Evolutionary conservation across 1,140 invertebrate species (phyloP), one percentile per base, ranked within the genome.

Genomic region (Drosophila elegans): DNA sequence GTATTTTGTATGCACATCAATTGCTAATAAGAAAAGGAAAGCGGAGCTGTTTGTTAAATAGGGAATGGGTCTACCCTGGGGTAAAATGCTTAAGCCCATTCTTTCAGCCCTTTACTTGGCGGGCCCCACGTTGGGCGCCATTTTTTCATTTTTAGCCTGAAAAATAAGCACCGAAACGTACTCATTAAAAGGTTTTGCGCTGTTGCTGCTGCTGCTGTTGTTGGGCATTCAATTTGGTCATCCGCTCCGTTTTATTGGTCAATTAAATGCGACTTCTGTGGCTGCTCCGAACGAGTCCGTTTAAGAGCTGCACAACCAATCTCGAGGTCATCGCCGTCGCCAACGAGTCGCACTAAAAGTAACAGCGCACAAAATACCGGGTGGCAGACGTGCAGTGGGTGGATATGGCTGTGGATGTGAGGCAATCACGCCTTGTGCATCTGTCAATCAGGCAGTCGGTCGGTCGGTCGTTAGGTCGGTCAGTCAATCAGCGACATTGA

Each of bases 1-100:
- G 48, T 76, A 76, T 76, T 75, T 72, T 72, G 68, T 72, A 71
- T 72, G 68, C 68, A 72, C 68, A 72, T 72, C 68, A 71, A 72
- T 72, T 76, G 51, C 48, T 59, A 59, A 75, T 67, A 73, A 52
- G 69, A 73, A 72, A 34, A 25, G 48, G 5, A 51, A 51, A 38
- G 12, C 13, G 21, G 3, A 16, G 32, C 36, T 29, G 25, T n/a
- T 29, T 21, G 3, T 3, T 13, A 4, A 32, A n/a, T 10, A n/a
- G 62, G 16, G 29, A 27, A 36, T 10, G 21, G 41, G n/a, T 12
- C 11, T 0, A 2, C 0, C 27, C 12, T 3, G 29, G 34, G 9
- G 25, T 5, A 21, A 21, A 21, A 21, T 21, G 16, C 44, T 25
- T 46, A 38, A 11, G 36, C 36, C 12, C 56, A 34, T 27, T 36